A percentile compares a stretch with the other conserved stretches of the same genome.
Evolutionary conservation across 1,140 invertebrate genomes (phyloP).

Genomic region (Heliconius himera): DNA sequence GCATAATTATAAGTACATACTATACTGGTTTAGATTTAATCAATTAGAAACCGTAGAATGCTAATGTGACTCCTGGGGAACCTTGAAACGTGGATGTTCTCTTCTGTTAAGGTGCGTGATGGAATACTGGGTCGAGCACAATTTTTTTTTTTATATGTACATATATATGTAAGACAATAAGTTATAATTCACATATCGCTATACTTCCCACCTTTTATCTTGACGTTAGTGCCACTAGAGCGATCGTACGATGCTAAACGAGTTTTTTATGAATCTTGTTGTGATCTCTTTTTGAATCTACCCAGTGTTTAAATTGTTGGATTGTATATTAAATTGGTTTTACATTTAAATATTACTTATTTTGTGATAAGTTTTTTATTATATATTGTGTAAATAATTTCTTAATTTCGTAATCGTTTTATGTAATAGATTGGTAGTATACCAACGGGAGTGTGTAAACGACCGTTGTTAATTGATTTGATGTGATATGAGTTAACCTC

Average conservation of each 20-base stretch:
- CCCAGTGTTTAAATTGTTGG: slow-evolving; percentile 78
- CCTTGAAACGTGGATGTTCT: slow-evolving; percentile 1
- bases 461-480: slow-evolving; percentile 55
- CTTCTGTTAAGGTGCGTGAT: slow-evolving; percentile 47
- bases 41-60: slow-evolving; percentile 32
- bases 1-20: slow-evolving; percentile 69
- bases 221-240: slow-evolving; percentile 55
- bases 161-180: slow-evolving; percentile 77
- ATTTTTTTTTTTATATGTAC: slow-evolving; percentile 60
- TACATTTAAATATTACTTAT: slow-evolving; percentile 58
- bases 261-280: slow-evolving; percentile 75
- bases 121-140: slow-evolving; percentile 76
- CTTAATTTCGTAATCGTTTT: slow-evolving; percentile 59
- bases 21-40: slow-evolving; percentile 54
- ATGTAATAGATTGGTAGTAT: slow-evolving; percentile 44
- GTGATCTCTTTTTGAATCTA: slow-evolving; percentile 80
- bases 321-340: slow-evolving; percentile 69
- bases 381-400: slow-evolving; percentile 75
- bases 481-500: slow-evolving; percentile 73
- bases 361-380: slow-evolving; percentile 76
- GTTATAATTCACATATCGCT: slow-evolving; percentile 76
- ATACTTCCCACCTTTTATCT: slow-evolving; percentile 60
- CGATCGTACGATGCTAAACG: slow-evolving; percentile 50
- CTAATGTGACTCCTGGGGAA: slow-evolving; percentile 15
- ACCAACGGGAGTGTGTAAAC: slow-evolving; percentile 54